Conservation (phyloP, 1,140 invertebrate genomes). For the Heliothis subflexa region DNA sequence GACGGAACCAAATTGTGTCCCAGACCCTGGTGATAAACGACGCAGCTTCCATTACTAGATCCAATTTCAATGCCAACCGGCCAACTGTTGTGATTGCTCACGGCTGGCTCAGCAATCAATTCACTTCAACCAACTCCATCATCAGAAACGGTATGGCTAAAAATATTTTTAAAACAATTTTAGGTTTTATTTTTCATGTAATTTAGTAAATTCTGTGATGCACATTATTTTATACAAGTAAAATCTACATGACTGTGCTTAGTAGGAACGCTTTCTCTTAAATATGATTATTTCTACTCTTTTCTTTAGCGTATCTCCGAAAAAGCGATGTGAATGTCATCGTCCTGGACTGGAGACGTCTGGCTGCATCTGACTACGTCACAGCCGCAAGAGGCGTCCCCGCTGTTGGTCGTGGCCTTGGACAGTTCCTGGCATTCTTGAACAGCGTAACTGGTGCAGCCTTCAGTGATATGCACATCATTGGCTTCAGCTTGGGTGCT, state of each 20-base stretch:
- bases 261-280: not conserved
- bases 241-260: not conserved
- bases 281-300: not conserved
- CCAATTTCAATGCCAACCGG: constrained; percentile 61
- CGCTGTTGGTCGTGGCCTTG: constrained; percentile 72
- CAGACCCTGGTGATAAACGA: constrained; percentile 63
- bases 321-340: constrained; percentile 87
- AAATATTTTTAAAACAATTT: too few relatives aligned
- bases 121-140: constrained; percentile 59
- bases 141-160: constrained; percentile 62
- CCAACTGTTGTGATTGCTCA: constrained; percentile 67
- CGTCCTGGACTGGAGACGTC: constrained; percentile 88
- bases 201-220: not conserved
- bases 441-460: constrained; percentile 56
- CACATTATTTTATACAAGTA: not conserved
- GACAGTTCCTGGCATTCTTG: constrained; percentile 83
- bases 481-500: constrained; percentile 95
- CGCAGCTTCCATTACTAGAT: constrained; percentile 61
- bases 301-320: constrained; percentile 63
- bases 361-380: constrained; percentile 82
- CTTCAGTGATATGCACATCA: constrained; percentile 90
- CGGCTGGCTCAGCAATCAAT: constrained; percentile 68
- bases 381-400: constrained; percentile 81
- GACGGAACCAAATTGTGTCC: constrained; percentile 55
- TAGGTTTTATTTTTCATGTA: too few relatives aligned